These are phyloP conservation scores for Ctena decussata DNA, from an alignment of 2,888 invertebrate species.

Conservation along the genomic window DNA sequence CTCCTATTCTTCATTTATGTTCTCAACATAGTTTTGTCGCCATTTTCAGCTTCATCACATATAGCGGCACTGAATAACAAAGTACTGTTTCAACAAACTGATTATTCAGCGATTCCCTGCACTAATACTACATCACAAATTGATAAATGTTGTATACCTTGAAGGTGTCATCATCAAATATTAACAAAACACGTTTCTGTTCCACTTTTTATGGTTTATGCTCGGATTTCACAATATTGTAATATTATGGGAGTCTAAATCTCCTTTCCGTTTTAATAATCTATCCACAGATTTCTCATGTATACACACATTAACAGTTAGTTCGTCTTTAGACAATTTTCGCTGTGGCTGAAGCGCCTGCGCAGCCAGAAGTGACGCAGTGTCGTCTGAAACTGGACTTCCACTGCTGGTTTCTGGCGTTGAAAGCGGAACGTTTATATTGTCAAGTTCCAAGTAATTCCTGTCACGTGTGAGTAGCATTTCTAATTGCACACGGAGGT, in stretches of 20 bases:
- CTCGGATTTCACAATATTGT: slow-evolving; percentile 66
- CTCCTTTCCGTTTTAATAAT: slow-evolving; percentile 70
- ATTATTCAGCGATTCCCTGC: no score
- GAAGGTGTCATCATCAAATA: no score
- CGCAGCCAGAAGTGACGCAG: slow-evolving; percentile 65
- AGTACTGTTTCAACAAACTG: no score
- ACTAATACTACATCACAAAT: no score
- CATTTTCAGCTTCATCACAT: no score
- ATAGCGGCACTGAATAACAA: no score
- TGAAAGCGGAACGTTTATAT: slow-evolving; percentile 82
- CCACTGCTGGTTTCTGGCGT: slow-evolving; percentile 79
- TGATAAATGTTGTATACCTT: no score
- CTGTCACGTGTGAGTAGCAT: slow-evolving; percentile 80
- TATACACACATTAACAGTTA: slow-evolving; percentile 73
- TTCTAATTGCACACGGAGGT: slow-evolving; percentile 82
- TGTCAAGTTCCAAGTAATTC: slow-evolving; percentile 85
- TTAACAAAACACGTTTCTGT: no score
- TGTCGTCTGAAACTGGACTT: slow-evolving; percentile 70
- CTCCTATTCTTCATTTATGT: no score
- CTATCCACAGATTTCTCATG: slow-evolving; percentile 78
- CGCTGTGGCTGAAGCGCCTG: slow-evolving; percentile 60
- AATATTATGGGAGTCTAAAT: slow-evolving; percentile 62
- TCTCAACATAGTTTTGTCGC: no score
- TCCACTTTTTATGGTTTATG: neutral
- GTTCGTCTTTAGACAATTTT: slow-evolving; percentile 66